These are phyloP conservation scores for Phoxinus phoxinus DNA, from an alignment of 2,113 vertebrate genomes.

Conservation along the genomic window DNA sequence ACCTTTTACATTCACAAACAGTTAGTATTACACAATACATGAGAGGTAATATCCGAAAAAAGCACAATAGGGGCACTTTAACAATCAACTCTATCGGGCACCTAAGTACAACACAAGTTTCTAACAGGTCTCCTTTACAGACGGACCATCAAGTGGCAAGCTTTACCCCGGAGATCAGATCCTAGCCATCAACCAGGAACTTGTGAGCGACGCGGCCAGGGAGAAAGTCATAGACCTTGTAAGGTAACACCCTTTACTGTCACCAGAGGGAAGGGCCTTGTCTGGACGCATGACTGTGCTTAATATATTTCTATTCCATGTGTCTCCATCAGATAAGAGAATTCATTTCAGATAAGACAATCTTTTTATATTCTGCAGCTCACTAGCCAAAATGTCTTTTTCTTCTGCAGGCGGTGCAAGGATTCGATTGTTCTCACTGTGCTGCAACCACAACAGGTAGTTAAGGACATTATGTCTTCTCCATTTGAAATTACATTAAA, in stretches of 20 bases:
- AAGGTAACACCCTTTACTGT: slow-evolving; percentile 89
- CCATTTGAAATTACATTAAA: neutral
- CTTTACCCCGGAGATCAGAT: slow-evolving; percentile 96
- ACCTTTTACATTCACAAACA: too few species aligned
- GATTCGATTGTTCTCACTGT: slow-evolving; percentile 93
- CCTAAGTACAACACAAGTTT: slow-evolving; percentile 16
- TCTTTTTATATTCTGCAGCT: slow-evolving; percentile 50
- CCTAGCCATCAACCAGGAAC: slow-evolving; percentile 94
- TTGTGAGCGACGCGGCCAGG: slow-evolving; percentile 91
- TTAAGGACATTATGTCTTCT: slow-evolving; percentile 48
- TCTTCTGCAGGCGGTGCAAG: slow-evolving; percentile 85
- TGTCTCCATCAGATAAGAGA: slow-evolving; percentile 35
- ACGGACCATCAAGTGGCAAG: slow-evolving; percentile 94
- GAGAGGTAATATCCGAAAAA: too few species aligned
- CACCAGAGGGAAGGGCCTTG: slow-evolving; percentile 63
- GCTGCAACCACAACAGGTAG: slow-evolving; percentile 94
- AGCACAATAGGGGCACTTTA: neutral
- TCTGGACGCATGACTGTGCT: slow-evolving; percentile 40
- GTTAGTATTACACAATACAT: too few species aligned
- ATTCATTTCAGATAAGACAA: slow-evolving; percentile 35
- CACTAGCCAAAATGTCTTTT: slow-evolving; percentile 66
- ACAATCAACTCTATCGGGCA: neutral
- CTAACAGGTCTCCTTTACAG: slow-evolving; percentile 68
- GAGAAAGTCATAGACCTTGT: slow-evolving; percentile 98
- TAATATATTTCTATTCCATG: slow-evolving; percentile 35